Evolutionary conservation across 1,140 invertebrate species (phyloP).

Genomic region (Drosophila repleta): DNA sequence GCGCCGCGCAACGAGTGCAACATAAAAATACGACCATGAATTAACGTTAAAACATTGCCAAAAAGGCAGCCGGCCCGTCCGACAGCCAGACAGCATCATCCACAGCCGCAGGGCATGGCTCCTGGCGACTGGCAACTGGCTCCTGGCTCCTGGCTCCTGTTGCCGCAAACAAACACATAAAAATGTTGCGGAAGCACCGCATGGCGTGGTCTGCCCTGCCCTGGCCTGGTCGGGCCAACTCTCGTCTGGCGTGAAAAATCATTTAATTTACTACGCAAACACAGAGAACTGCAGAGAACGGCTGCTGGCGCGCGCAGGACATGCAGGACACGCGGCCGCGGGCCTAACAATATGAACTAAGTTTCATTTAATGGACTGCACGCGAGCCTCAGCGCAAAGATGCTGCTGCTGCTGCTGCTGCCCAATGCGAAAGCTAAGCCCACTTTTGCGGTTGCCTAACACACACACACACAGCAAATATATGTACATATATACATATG

Average conservation of each 20-base stretch:
- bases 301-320: too few species aligned
- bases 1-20: constrained; percentile 64
- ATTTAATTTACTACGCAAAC: constrained; percentile 80
- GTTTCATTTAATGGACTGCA: constrained; percentile 80
- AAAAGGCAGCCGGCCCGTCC: constrained; percentile 55
- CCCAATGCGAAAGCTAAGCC: constrained; percentile 55
- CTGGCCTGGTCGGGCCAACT: constrained; percentile 1
- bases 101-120: constrained; percentile 9
- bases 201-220: constrained; percentile 47
- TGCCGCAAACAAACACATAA: constrained; percentile 79
- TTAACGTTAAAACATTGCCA: constrained; percentile 83
- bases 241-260: constrained; percentile 69
- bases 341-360: constrained; percentile 71
- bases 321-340: constrained; percentile 4
- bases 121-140: too few species aligned
- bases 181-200: constrained; percentile 60
- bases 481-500: constrained; percentile 7
- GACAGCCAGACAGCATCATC: constrained; percentile 20
- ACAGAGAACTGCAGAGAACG: constrained; percentile 36
- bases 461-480: constrained; percentile 4
- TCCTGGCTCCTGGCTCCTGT: constrained; percentile 28
- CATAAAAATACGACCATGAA: constrained; percentile 83
- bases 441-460: constrained; percentile 58
- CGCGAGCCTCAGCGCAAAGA: constrained; percentile 32
- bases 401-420: too few species aligned